These are phyloP conservation scores for Cotesia vestalis DNA, from an alignment of 1,140 invertebrate species.

Conservation along the genomic window DNA sequence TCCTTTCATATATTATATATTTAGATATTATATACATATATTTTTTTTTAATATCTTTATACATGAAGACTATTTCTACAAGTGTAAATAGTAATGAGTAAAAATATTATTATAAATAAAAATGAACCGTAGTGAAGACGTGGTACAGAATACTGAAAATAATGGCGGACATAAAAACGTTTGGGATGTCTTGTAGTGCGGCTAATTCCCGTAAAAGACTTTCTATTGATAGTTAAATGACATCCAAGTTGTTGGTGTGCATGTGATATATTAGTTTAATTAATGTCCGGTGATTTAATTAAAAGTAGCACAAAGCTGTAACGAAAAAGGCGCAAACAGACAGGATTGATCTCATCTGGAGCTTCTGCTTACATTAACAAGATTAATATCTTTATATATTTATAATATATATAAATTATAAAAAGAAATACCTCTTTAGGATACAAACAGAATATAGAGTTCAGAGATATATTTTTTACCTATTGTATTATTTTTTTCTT, in stretches of 20 bases:
- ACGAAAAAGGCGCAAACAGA: not conserved
- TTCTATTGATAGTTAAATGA: conserved; percentile 29
- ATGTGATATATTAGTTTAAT: conserved; percentile 13
- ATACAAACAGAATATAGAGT: too few relatives aligned
- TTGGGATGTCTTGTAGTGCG: conserved; percentile 30
- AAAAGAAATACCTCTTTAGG: too few relatives aligned
- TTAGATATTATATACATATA: not conserved
- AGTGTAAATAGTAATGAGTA: not conserved
- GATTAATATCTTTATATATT: too few relatives aligned
- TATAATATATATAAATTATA: too few relatives aligned
- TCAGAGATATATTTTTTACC: too few relatives aligned
- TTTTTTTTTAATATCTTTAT: conserved; percentile 1
- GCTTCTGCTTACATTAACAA: too few relatives aligned
- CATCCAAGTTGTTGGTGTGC: not conserved
- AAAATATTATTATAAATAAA: not conserved
- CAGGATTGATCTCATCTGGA: not conserved
- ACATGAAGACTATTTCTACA: not conserved
- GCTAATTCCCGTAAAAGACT: conserved; percentile 4
- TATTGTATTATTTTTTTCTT: too few relatives aligned
- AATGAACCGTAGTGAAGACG: conserved; percentile 12
- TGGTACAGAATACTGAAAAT: conserved; percentile 9
- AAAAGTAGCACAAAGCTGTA: not conserved
- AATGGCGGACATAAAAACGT: conserved; percentile 29
- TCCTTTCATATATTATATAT: not conserved
- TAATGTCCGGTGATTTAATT: conserved; percentile 13